Base-by-base conservation (phyloP, 2,888 invertebrate species). In the Hypena proboscidalis region DNA sequence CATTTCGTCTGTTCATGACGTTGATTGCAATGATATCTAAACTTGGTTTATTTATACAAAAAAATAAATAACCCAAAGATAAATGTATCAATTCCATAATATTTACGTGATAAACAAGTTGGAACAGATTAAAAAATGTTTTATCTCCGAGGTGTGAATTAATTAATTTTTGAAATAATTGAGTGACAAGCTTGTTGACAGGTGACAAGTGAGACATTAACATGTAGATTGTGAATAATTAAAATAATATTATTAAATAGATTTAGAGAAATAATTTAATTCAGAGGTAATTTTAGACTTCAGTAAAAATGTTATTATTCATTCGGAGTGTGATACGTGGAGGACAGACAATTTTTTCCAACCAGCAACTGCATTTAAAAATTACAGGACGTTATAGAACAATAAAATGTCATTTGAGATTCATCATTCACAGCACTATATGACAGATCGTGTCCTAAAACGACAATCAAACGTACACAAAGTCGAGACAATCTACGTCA, bases 401-500 rank as follows among this genome's bases (percentile, higher is more conserved):
- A n/a, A n/a, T n/a, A n/a, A n/a, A n/a, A n/a, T n/a, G n/a, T n/a
- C n/a, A n/a, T n/a, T n/a, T n/a, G n/a, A n/a, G n/a, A 33, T 49
- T 35, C 17, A 23, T 40, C 26, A 34, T 36, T 34, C 21, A 34
- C 52, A 41, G 45, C 52, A 49, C 63, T 52, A 51, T 46, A 56
- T 54, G 45, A 56, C 45, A 64, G 58, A 60, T 70, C 65, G 67
- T 70, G 67, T 70, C 68, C 68, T 63, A 64, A 76, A 75, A 77
- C 70, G 74, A 80, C 83, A 82, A 85, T 87, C 83, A 85, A 89
- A 83, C 74, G 80, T 77, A 80, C 76, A 83, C 75, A 75, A 77
- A 81, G 78, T 82, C 78, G 80, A 83, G 80, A 85, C 88, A 85
- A 86, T 89, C 85, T 84, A 81, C 82, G 83, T 84, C 83, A 86